Evolutionary conservation across 1,140 invertebrate species (phyloP).

Genomic region (Brachionus koreanus): DNA sequence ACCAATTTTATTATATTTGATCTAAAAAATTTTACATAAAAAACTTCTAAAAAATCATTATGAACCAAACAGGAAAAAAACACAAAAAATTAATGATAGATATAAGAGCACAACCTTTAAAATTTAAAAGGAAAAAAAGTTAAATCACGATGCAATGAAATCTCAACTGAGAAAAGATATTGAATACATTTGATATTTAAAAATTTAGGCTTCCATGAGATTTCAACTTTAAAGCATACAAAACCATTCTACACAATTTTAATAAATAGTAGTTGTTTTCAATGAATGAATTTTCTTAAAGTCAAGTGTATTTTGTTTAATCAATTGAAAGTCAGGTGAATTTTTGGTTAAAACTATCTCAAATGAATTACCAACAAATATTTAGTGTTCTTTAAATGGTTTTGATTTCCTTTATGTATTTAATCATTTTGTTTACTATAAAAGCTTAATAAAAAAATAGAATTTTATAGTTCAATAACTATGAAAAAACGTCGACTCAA

Average conservation of each 20-base stretch:
- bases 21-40: too few relatives aligned
- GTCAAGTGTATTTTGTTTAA: background rate
- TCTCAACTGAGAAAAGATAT: background rate
- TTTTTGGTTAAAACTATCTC: background rate
- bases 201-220: background rate
- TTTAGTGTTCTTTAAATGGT: background rate
- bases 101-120: background rate
- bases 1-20: too few relatives aligned
- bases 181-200: background rate
- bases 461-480: background rate
- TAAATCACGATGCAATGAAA: background rate
- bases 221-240: background rate
- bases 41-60: too few relatives aligned
- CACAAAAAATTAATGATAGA: background rate
- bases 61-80: background rate
- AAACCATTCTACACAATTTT: background rate
- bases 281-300: too few relatives aligned
- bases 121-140: background rate
- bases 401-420: background rate
- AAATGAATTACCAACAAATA: background rate
- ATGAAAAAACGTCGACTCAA: background rate
- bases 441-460: background rate
- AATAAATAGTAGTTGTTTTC: background rate
- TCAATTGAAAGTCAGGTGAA: background rate
- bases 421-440: background rate